Conservation (phyloP, 2,797 vertebrate species). For the Malacoctenus gilli region DNA sequence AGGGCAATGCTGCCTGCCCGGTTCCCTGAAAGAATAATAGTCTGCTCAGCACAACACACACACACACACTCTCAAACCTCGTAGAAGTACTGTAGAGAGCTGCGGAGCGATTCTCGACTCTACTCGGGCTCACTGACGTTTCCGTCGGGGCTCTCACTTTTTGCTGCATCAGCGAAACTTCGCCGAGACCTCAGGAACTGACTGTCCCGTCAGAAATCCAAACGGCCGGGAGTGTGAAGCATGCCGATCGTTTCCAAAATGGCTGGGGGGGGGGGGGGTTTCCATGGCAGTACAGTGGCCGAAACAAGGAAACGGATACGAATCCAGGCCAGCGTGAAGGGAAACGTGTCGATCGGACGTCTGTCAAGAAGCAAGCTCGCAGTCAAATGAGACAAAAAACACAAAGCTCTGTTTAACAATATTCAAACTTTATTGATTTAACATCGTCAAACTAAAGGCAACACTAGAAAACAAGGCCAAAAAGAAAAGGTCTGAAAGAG, state of each 20-base stretch:
- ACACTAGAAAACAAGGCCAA: slow-evolving; percentile 72
- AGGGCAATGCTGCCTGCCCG: no score
- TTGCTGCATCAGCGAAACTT: slow-evolving; percentile 59
- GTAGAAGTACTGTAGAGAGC: slow-evolving; percentile 36
- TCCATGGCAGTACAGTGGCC: no score
- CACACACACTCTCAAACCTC: slow-evolving; percentile 15
- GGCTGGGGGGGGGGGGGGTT: no score
- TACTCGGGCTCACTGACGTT: slow-evolving; percentile 27
- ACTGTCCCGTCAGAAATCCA: slow-evolving; percentile 46
- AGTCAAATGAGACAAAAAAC: no score
- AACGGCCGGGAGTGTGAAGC: neutral
- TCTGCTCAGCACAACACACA: slow-evolving; percentile 26
- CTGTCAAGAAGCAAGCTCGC: no score
- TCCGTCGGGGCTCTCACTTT: slow-evolving; percentile 50
- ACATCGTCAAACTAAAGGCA: slow-evolving; percentile 80
- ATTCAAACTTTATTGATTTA: slow-evolving; percentile 82
- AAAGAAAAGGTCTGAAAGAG: slow-evolving; percentile 40
- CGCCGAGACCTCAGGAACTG: slow-evolving; percentile 45
- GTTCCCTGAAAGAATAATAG: slow-evolving; percentile 44
- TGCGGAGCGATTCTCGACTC: slow-evolving; percentile 5
- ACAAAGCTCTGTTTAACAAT: slow-evolving; percentile 76
- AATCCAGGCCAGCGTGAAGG: no score
- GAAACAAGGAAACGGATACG: no score
- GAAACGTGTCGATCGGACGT: no score
- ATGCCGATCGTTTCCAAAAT: neutral